Conservation (phyloP, 2,888 invertebrate genomes). For the Anaspis maculata region DNA sequence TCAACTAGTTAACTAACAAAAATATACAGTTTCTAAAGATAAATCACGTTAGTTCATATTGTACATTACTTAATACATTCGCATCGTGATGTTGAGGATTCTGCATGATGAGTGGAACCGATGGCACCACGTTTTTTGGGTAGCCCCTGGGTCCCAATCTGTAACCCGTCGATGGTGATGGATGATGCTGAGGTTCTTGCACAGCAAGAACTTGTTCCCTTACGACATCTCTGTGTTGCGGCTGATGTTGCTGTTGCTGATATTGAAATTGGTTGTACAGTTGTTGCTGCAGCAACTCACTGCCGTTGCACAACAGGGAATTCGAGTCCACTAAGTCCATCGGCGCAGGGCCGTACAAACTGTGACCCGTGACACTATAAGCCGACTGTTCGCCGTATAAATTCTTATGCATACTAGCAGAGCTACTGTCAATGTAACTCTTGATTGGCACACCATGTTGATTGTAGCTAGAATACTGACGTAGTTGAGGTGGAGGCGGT, state of each 20-base stretch:
- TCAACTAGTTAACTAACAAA: too few relatives aligned
- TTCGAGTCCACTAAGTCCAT: slow-evolving; percentile 11
- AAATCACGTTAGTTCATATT: slow-evolving; percentile 34
- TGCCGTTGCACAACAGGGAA: slow-evolving; percentile 29
- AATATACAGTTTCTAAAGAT: too few relatives aligned
- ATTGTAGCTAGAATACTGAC: slow-evolving; percentile 29
- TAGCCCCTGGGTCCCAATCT: slow-evolving; percentile 28
- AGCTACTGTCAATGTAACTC: slow-evolving; percentile 26
- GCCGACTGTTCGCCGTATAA: slow-evolving; percentile 27
- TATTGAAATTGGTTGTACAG: slow-evolving; percentile 31
- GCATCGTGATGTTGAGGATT: slow-evolving; percentile 27
- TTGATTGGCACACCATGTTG: slow-evolving; percentile 30
- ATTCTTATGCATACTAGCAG: slow-evolving; percentile 23
- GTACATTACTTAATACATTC: slow-evolving; percentile 25
- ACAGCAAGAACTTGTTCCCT: too few relatives aligned
- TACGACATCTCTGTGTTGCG: too few relatives aligned
- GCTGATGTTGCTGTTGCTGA: slow-evolving; percentile 35
- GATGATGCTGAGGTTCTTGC: slow-evolving; percentile 33
- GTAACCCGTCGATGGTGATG: slow-evolving; percentile 26
- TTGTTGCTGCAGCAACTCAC: slow-evolving; percentile 36
- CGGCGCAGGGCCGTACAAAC: slow-evolving; percentile 22
- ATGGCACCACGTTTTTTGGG: slow-evolving; percentile 35
- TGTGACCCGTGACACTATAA: slow-evolving; percentile 25
- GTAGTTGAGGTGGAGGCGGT: slow-evolving; percentile 20
- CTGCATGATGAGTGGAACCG: slow-evolving; percentile 33